Evolutionary conservation across 2,797 vertebrate genomes (phyloP), one percentile per base, ranked within the genome.

Genomic region (Antennarius maculatus): DNA sequence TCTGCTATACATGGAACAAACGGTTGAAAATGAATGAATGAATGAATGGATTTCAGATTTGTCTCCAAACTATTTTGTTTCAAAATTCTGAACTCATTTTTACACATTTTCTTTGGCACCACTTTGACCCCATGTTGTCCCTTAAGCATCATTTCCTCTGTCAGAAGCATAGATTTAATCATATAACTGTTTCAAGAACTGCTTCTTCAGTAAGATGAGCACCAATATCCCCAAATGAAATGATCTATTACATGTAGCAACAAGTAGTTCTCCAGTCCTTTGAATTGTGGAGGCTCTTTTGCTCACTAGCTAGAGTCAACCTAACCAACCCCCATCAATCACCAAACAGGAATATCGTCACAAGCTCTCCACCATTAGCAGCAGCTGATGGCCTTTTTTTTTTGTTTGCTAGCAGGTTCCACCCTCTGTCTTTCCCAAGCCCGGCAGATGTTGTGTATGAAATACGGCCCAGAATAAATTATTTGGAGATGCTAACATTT

Each of bases 401-500:
- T 41, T 66, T 62, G 71, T 41, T 79, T 64, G n/a, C 41, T 71
- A 71, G 75, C 74, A 13, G 42, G 56, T 73, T 65, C 60, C 45
- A 48, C 70, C 54, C 78, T 68, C 61, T 53, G 41, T 65, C 69
- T 70, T 66, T 80, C 80, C 78, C 81, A 70, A 34, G 53, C 23
- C 74, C 7, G 47, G 66, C 81, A 86, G 86, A 83, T 84, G 87
- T 77, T 86, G 80, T 62, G 66, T 55, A 57, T 61, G 73, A 83
- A 80, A 81, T 15, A 68, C 17, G 65, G 69, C 74, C 73, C 34
- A 15, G 71, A 74, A 81, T 83, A 76, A 83, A 84, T 72, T 73
- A 75, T 82, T 79, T 67, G 46, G 71, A 71, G 80, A 85, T 60
- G 78, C 76, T 77, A 69, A 86, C 80, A 74, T 83, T 88, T 82